A percentile compares a stretch with the other conserved stretches of the same genome.
These are phyloP conservation scores for Armadillidium nasatum DNA, from an alignment of 1,140 invertebrate genomes.

Conservation along the genomic window DNA sequence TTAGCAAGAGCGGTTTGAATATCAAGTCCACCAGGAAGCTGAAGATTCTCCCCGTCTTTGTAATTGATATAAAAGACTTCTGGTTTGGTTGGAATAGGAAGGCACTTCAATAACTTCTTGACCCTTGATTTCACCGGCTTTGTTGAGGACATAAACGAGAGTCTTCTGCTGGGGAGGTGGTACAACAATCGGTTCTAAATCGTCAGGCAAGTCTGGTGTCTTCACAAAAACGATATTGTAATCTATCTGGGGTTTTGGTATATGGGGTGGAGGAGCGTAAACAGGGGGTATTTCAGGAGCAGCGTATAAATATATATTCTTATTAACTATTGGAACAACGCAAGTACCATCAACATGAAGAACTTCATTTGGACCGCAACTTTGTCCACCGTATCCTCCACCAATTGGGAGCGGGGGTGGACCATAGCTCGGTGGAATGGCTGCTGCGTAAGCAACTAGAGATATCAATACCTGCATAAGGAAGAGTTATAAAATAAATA, in stretches of 20 bases:
- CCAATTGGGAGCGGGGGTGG: not conserved
- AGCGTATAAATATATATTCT: slow-evolving; percentile 21
- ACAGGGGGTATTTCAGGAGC: slow-evolving; percentile 19
- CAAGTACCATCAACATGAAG: slow-evolving; percentile 21
- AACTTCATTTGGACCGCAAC: slow-evolving; percentile 31
- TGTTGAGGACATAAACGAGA: slow-evolving; percentile 38
- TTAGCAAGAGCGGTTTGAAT: slow-evolving; percentile 26
- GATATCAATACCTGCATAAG: too few relatives aligned
- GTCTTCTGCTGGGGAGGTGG: slow-evolving; percentile 33
- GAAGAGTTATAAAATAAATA: too few relatives aligned
- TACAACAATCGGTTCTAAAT: slow-evolving; percentile 34
- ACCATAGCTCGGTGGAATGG: too few relatives aligned
- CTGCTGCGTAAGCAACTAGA: too few relatives aligned
- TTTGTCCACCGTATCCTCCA: slow-evolving; percentile 2
- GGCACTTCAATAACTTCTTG: slow-evolving; percentile 31
- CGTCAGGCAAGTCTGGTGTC: not conserved
- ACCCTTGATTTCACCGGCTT: slow-evolving; percentile 14
- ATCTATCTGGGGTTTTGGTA: slow-evolving; percentile 21
- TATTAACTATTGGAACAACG: slow-evolving; percentile 20
- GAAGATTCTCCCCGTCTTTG: slow-evolving; percentile 27
- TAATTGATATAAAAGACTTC: slow-evolving; percentile 32
- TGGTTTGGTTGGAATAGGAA: slow-evolving; percentile 17
- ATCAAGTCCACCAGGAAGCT: slow-evolving; percentile 31
- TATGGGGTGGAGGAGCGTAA: slow-evolving; percentile 1
- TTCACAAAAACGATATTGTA: slow-evolving; percentile 35